A percentile compares a stretch with the other conserved stretches of the same genome.
phyloP scores from a whole-genome alignment of 2,888 invertebrate genomes.

The Orthosia gothica region DNA sequence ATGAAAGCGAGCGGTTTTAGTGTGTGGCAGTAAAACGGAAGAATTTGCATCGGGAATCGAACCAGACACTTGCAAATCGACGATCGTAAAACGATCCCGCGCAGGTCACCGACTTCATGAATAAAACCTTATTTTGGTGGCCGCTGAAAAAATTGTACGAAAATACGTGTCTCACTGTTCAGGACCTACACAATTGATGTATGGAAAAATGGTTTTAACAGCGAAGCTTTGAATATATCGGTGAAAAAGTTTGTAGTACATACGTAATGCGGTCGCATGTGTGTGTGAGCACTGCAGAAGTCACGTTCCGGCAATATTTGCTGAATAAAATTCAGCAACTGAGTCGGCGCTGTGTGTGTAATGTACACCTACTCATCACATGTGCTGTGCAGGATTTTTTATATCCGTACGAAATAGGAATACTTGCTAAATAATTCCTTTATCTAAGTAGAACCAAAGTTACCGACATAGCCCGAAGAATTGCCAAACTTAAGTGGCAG shows the following conservation, averaged over 20 bases:
- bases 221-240: slow-evolving; percentile 34
- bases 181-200: slow-evolving; percentile 37
- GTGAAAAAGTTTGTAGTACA: slow-evolving; percentile 40
- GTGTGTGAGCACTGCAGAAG: slow-evolving; percentile 75
- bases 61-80: slow-evolving; percentile 85
- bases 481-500: no score
- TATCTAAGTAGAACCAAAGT: no score
- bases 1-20: slow-evolving; percentile 84
- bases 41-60: slow-evolving; percentile 86
- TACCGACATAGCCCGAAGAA: no score
- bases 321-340: slow-evolving; percentile 85
- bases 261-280: slow-evolving; percentile 56
- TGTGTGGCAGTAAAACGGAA: slow-evolving; percentile 82
- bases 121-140: slow-evolving; percentile 77
- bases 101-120: slow-evolving; percentile 83
- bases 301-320: slow-evolving; percentile 89
- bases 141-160: slow-evolving; percentile 47
- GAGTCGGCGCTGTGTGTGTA: slow-evolving; percentile 76
- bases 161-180: slow-evolving; percentile 39
- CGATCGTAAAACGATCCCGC: slow-evolving; percentile 86
- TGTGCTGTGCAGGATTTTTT: slow-evolving; percentile 65
- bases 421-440: slow-evolving; percentile 53
- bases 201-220: slow-evolving; percentile 36
- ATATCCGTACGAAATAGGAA: slow-evolving; percentile 52
- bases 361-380: slow-evolving; percentile 72